These are phyloP conservation scores for Cynopterus sphinx DNA, from an alignment of 2,797 vertebrate species.

Conservation along the genomic window DNA sequence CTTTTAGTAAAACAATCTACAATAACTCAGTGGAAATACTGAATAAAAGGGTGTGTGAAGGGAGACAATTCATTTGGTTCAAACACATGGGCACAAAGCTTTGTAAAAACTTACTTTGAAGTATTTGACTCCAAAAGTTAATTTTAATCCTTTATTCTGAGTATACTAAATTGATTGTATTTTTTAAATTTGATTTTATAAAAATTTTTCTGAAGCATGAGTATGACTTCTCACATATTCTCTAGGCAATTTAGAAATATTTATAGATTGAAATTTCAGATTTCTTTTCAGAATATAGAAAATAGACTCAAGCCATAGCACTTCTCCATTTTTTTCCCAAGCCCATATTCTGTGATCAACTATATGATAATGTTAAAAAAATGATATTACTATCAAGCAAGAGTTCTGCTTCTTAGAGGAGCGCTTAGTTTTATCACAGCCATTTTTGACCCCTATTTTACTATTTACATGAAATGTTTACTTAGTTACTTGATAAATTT, in stretches of 20 bases:
- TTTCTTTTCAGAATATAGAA: not conserved
- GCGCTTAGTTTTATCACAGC: not conserved
- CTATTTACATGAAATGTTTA: not conserved
- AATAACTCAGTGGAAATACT: not conserved
- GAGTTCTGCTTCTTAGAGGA: not conserved
- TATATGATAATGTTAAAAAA: not conserved
- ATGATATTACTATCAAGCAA: not conserved
- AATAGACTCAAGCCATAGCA: not conserved
- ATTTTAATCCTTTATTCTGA: not conserved
- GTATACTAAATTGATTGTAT: not conserved
- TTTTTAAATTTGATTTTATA: not conserved
- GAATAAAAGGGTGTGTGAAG: not conserved
- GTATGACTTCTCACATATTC: not conserved
- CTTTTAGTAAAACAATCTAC: slow-evolving; percentile 5
- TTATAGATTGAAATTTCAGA: not conserved
- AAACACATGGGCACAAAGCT: not conserved
- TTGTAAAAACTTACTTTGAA: slow-evolving; percentile 37
- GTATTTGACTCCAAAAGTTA: not conserved
- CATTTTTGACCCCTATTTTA: not conserved
- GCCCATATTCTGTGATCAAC: not conserved
- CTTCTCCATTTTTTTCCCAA: not conserved
- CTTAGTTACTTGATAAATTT: not conserved
- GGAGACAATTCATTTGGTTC: not conserved
- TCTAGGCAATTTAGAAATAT: not conserved
- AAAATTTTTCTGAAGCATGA: not conserved